Evolutionary conservation across 1,140 invertebrate genomes (phyloP), one percentile per base, ranked within the genome.

Genomic region (Oryctes rhinoceros): DNA sequence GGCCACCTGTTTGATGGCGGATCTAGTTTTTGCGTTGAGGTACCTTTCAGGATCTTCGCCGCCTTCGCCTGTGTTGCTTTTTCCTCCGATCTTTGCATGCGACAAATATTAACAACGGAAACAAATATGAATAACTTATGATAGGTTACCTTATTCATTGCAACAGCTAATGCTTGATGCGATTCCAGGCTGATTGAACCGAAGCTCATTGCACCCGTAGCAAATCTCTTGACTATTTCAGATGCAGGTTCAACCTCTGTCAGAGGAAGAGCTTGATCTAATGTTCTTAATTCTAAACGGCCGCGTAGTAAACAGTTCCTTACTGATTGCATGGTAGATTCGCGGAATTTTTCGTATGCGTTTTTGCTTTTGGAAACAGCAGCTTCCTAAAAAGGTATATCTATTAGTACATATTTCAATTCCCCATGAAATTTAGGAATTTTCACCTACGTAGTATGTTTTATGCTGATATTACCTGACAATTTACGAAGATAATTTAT

Each of bases 51-150:
- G 93, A 90, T 95, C 96, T 91, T 97, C 96, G 79, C 94, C 94
- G 80, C 97, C 98, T 89, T 99, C 98, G 18, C 98, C 98, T 0
- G 98, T 99, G 87, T 99, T 99, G 75, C 97, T 98, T 89, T 99
- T 99, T 62, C 94, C 97, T 1, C 96, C 96, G 82, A 98, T 94
- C 80, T 94, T 90, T n/a, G 71, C 53, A 77, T 59, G 10, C 67
- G 77, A 78, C 49, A 30, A 44, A 59, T 59, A 35, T 75, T 76
- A 76, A 10, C 20, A 65, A 76, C 3, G 44, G 11, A 65, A 6
- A 53, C 39, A 48, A 78, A 78, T 53, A 78, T 49, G 49, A 78
- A 1, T 59, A 67, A 77, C 10, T 77, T 39, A 4, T 15, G 3
- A 15, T 15, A 13, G 4, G 3, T 11, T 48, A 95, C 89, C 82